phyloP scores from a whole-genome alignment of 30 jellyfish, hydroid and myxozoan genomes.

The Pseudorhiza aurosa region DNA sequence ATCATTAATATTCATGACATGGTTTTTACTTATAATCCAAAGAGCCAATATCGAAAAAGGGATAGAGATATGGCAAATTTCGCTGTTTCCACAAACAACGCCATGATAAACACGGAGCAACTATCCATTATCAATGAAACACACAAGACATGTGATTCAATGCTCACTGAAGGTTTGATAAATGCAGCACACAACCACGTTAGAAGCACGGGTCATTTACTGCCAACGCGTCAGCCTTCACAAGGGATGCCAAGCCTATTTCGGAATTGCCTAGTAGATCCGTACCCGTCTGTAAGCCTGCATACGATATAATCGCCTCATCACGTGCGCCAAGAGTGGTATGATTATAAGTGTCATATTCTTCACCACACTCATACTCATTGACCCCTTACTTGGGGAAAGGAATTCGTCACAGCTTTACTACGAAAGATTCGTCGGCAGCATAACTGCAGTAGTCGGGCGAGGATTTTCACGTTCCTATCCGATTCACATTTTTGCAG shows the following conservation, averaged over 20 bases:
- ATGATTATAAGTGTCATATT: slow-evolving; percentile 19
- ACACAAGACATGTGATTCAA: too few relatives aligned
- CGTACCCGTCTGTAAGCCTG: background rate
- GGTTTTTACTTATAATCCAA: slow-evolving; percentile 42
- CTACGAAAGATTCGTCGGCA: slow-evolving; percentile 10
- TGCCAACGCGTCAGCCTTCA: background rate
- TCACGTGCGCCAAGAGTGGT: slow-evolving; percentile 5
- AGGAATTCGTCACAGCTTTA: background rate
- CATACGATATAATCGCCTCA: slow-evolving; percentile 4
- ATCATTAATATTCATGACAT: slow-evolving; percentile 51
- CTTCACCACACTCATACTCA: background rate
- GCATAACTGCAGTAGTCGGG: slow-evolving; percentile 47
- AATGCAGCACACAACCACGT: too few relatives aligned
- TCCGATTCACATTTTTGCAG: slow-evolving; percentile 22
- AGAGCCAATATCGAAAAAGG: slow-evolving; percentile 33
- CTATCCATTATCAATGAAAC: background rate
- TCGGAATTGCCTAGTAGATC: background rate
- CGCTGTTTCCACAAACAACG: slow-evolving; percentile 61
- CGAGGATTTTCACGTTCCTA: slow-evolving; percentile 53
- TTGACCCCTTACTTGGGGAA: background rate
- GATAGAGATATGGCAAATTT: slow-evolving; percentile 19
- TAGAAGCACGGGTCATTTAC: too few relatives aligned
- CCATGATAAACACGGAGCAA: slow-evolving; percentile 6
- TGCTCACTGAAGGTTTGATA: too few relatives aligned
- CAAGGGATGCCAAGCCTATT: background rate